These are phyloP conservation scores for Cynopterus brachyotis DNA, from an alignment of 2,113 vertebrate species.

Conservation along the genomic window DNA sequence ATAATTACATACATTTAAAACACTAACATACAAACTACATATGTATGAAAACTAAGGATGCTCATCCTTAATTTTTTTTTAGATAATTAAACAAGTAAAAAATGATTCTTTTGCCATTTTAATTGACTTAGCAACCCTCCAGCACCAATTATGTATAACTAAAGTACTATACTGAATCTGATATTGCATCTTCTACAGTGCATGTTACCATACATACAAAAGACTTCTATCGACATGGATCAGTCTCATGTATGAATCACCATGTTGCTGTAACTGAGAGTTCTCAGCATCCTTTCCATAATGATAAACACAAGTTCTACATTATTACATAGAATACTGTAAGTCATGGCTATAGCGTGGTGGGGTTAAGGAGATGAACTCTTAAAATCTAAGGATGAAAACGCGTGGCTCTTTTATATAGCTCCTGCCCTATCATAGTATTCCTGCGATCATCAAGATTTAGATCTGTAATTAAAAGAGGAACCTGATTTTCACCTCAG, in stretches of 20 bases:
- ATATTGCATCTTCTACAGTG: neutral
- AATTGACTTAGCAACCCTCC: neutral
- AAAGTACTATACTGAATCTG: neutral
- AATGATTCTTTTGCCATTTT: conserved; percentile 14
- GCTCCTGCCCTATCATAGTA: neutral
- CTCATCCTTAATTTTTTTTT: neutral
- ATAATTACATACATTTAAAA: neutral
- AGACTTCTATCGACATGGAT: neutral
- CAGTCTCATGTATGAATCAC: neutral
- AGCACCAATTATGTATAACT: neutral
- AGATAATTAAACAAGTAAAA: conserved; percentile 1
- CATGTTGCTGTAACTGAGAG: neutral
- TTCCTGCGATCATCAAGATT: neutral
- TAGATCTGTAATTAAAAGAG: conserved; percentile 50
- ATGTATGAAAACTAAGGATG: neutral
- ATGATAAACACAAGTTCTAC: neutral
- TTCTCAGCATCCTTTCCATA: neutral
- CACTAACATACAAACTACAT: neutral
- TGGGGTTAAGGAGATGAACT: neutral
- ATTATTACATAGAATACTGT: neutral
- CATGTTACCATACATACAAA: neutral
- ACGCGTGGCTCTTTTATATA: neutral
- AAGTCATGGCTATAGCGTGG: neutral
- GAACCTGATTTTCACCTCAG: conserved; percentile 32
- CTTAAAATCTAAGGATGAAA: conserved; percentile 6